Evolutionary conservation across 2,888 invertebrate species (phyloP).

Genomic region (Drosophila dives): DNA sequence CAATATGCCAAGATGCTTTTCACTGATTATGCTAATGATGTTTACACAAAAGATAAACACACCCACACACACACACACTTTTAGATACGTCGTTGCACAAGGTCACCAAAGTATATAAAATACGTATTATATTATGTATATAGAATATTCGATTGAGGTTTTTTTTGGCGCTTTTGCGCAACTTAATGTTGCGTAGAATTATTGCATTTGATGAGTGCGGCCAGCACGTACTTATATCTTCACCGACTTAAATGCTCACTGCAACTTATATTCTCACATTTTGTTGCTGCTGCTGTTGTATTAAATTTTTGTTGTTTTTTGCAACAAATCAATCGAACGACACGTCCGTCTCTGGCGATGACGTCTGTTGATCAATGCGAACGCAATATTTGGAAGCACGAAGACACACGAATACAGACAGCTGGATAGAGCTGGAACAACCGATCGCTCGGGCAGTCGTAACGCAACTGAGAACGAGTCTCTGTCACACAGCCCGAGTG

Average conservation of each 20-base stretch:
- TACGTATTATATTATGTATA: slow-evolving; percentile 15
- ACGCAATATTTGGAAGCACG: slow-evolving; percentile 39
- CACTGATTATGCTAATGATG: slow-evolving; percentile 56
- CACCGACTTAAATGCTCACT: slow-evolving; percentile 35
- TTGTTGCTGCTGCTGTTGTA: slow-evolving; percentile 14
- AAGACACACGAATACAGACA: slow-evolving; percentile 30
- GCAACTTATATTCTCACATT: slow-evolving; percentile 33
- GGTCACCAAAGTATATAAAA: slow-evolving; percentile 39
- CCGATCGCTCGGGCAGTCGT: slow-evolving; percentile 67
- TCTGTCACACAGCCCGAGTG: slow-evolving; percentile 15
- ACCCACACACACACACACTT: slow-evolving; percentile 22
- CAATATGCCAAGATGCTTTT: slow-evolving; percentile 38
- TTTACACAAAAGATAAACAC: slow-evolving; percentile 57
- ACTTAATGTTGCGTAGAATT: slow-evolving; percentile 36
- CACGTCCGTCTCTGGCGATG: slow-evolving; percentile 72
- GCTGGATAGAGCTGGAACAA: slow-evolving; percentile 42
- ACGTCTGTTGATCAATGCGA: slow-evolving; percentile 63
- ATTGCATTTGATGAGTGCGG: slow-evolving; percentile 39
- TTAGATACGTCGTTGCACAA: slow-evolving; percentile 46
- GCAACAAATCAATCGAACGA: slow-evolving; percentile 67
- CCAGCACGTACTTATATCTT: slow-evolving; percentile 69
- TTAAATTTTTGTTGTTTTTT: slow-evolving; percentile 37
- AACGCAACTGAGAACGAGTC: slow-evolving; percentile 52
- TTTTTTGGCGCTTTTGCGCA: slow-evolving; percentile 23
- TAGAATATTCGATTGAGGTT: slow-evolving; percentile 24